Evolutionary conservation across 2,797 vertebrate species (phyloP).

Genomic region (Gobio occitaniae): DNA sequence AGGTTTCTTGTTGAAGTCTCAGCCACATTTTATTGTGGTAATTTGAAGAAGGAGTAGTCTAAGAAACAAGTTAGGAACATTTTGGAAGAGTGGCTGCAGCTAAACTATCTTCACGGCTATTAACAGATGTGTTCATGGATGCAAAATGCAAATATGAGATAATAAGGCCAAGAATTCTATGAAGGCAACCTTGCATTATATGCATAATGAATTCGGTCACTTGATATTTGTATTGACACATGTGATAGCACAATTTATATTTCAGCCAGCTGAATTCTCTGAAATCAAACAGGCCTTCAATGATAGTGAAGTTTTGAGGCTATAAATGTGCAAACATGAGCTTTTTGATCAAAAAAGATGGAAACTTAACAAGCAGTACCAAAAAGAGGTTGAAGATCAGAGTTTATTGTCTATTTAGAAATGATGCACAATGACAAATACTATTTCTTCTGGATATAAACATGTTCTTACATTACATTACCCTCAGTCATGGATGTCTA

Average conservation of each 20-base stretch:
- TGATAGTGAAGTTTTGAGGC: constrained; percentile 4
- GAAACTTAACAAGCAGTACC: constrained; percentile 16
- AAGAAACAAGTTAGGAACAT: neutral
- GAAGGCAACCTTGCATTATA: neutral
- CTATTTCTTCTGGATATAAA: constrained; percentile 58
- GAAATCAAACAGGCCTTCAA: neutral
- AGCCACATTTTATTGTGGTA: neutral
- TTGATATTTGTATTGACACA: neutral
- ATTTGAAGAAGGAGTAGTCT: neutral
- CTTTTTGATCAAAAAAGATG: neutral
- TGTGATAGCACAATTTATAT: neutral
- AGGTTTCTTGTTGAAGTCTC: neutral
- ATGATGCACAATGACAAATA: constrained; percentile 64
- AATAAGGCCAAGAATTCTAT: neutral
- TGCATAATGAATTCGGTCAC: neutral
- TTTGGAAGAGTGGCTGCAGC: neutral
- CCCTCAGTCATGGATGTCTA: constrained; percentile 49
- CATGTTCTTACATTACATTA: constrained; percentile 51
- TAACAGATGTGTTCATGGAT: neutral
- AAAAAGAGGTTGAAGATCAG: constrained; percentile 51
- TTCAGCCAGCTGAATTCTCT: neutral
- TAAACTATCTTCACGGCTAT: neutral
- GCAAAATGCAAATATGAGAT: constrained; percentile 10
- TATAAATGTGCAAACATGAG: neutral
- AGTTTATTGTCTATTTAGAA: constrained; percentile 61